phyloP scores from a whole-genome alignment of 2,888 invertebrate genomes.

The Nycteola revayana region DNA sequence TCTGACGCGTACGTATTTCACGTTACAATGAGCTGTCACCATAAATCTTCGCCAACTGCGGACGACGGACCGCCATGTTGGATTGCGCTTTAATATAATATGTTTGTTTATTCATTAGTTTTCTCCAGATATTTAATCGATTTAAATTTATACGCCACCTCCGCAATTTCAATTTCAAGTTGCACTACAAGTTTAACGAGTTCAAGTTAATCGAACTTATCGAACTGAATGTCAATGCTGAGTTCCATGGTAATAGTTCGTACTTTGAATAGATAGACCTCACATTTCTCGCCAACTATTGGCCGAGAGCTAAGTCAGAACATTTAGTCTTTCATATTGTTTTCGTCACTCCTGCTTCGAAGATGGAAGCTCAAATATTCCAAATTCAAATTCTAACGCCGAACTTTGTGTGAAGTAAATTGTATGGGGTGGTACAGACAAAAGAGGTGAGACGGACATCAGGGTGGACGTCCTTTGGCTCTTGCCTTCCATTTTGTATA shows the following conservation, averaged over 20 bases:
- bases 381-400: conserved; percentile 29
- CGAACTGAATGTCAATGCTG: conserved; percentile 34
- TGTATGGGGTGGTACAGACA: conserved; percentile 11
- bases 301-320: conserved; percentile 35
- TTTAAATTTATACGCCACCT: background rate
- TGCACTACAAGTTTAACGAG: conserved; percentile 34
- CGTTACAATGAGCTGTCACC: conserved; percentile 39
- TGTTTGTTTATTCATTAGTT: conserved; percentile 21
- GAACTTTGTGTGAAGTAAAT: conserved; percentile 29
- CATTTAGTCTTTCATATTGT: conserved; percentile 35
- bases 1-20: conserved; percentile 24
- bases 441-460: background rate
- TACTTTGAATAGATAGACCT: conserved; percentile 32
- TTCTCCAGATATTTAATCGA: background rate
- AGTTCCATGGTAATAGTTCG: conserved; percentile 28
- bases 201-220: conserved; percentile 40
- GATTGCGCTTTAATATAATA: conserved; percentile 38
- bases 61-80: conserved; percentile 33
- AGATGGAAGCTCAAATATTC: conserved; percentile 28
- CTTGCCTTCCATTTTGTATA: no score
- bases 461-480: no score
- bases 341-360: conserved; percentile 30
- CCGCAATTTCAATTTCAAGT: conserved; percentile 24
- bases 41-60: conserved; percentile 49
- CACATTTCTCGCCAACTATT: conserved; percentile 39